phyloP scores from a whole-genome alignment of 1,140 invertebrate species.

The Bombyx mori region ASM3026992v2 NC_085119.1:9674501-9675000 shows the following conservation, averaged over 20 bases:
- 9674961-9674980: constrained; percentile 85
- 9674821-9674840: constrained; percentile 90
- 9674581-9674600: constrained; percentile 83
- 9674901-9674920: constrained; percentile 81
- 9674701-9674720: constrained; percentile 72
- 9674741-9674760: constrained; percentile 80
- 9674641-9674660: constrained; percentile 62
- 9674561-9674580: constrained; percentile 92
- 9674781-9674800: constrained; percentile 78
- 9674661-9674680: constrained; percentile 72
- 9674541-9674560: constrained; percentile 85
- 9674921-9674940: constrained; percentile 85
- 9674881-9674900: constrained; percentile 83
- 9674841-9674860: constrained; percentile 90
- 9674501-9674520: constrained; percentile 82
- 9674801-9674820: constrained; percentile 82
- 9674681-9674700: constrained; percentile 71
- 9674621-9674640: constrained; percentile 79
- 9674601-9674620: constrained; percentile 80
- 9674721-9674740: constrained; percentile 76
- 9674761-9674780: constrained; percentile 84
- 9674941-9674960: constrained; percentile 87
- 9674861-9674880: constrained; percentile 91
- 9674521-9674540: constrained; percentile 92
- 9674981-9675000: constrained; percentile 88